Evolutionary conservation across 2,888 invertebrate species (phyloP), one percentile per base, ranked within the genome.

Genomic region (Theretra japonica): DNA sequence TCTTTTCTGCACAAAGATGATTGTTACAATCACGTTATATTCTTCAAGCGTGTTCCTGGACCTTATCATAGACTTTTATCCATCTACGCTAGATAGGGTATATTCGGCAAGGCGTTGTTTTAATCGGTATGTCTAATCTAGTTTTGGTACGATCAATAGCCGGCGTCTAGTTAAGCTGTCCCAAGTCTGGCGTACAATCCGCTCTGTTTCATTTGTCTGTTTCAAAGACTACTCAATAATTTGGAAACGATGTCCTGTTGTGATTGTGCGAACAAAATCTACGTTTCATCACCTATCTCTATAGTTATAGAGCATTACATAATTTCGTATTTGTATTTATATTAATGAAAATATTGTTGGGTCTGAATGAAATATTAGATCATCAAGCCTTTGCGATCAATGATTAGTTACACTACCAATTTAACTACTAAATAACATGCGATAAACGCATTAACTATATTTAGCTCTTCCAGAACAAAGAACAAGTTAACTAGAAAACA

Each of bases 151-250:
- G n/a, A 53, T 53, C 53, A 53, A 53, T 53, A 53, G 5, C 53
- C 53, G n/a, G n/a, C 19, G 53, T 53, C 53, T n/a, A n/a, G 53
- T 53, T 53, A 53, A 53, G n/a, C 53, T 53, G 7, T 53, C 53
- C 53, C n/a, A 53, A 53, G 41, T 53, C 53, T 53, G 53, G n/a
- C 17, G 53, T 53, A 53, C n/a, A 53, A n/a, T 53, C n/a, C 53
- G 53, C 53, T 4, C n/a, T n/a, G 53, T 53, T 53, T n/a, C 53
- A n/a, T 19, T 17, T 53, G 19, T 19, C 19, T 53, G n/a, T 53
- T n/a, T 53, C 53, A n/a, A 4, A 53, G 53, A 4, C 17, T 48
- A 48, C 1, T 53, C 53, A 53, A 53, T n/a, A 53, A 53, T 53
- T 6, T 17, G 17, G 53, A 6, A 53, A n/a, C 19, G 50, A 53